Base-by-base conservation (phyloP, 2,888 invertebrate genomes). In the Carpatolechia fugitivella region DNA sequence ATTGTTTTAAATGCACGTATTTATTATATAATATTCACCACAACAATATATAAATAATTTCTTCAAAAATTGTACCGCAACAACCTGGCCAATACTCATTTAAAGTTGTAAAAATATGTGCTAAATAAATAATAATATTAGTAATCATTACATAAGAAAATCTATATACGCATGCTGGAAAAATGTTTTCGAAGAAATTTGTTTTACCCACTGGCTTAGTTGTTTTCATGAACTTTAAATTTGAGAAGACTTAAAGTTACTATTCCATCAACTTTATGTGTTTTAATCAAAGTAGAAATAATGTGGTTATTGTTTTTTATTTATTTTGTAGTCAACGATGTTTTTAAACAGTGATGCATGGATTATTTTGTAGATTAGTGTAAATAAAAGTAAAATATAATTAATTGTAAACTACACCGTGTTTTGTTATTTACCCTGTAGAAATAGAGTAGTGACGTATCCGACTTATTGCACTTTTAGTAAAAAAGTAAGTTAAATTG, bases 331-430 rank as follows among this genome's bases (percentile, higher is more conserved):
- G 64, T 65, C 58, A 60, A 60, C 55, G 59, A 50, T 44, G 36
- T 62, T 64, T 63, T 65, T 64, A 69, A 65, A 56, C 31, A 60
- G 57, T 57, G 57, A 62, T 59, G 64, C 66, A 70, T 69, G 65
- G 60, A 60, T 52, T 66, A 64, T 61, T 33, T 55, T 70, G 64
- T 65, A 61, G 49, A 59, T 62, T 67, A 61, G 47, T 75, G 75
- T 75, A 75, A 66, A 76, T 76, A 75, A 54, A 68, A 67, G 56
- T 65, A 64, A 51, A 64, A 68, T 56, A 60, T 62, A 72, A 67
- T 68, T 61, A 66, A 70, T 57, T 62, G 66, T 65, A 55, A 59
- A 54, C 51, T 46, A 63, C 40, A 49, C 56, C 36, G 68, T 56
- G 65, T 70, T 72, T 72, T 63, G 65, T 66, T 56, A 46, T 33